phyloP scores from a whole-genome alignment of 2,888 invertebrate genomes.

The Mesorhabditis sp. region DNA sequence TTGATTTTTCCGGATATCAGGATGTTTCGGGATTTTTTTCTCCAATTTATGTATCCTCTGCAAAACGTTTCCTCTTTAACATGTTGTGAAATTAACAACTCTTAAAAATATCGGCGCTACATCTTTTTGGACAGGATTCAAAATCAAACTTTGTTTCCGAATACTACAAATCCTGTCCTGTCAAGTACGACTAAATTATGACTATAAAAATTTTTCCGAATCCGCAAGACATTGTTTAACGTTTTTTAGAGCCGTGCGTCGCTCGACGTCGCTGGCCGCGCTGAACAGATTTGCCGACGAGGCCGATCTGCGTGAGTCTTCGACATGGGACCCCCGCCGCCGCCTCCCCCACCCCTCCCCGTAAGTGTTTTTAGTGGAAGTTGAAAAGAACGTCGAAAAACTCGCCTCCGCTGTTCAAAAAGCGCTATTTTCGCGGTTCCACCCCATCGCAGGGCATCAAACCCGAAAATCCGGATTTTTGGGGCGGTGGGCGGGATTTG shows the following conservation, averaged over 20 bases:
- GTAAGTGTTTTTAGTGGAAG: slow-evolving; percentile 9
- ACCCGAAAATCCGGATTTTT: neutral
- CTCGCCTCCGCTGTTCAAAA: neutral
- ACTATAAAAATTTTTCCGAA: too few relatives aligned
- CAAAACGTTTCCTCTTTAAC: neutral
- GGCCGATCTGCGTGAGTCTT: slow-evolving; percentile 9
- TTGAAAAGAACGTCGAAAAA: neutral
- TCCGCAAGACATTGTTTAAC: neutral
- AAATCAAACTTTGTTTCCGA: too few relatives aligned
- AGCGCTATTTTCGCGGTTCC: neutral
- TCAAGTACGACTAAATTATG: too few relatives aligned
- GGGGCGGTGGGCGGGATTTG: neutral
- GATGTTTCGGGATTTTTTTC: too few relatives aligned
- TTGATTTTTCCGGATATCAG: too few relatives aligned
- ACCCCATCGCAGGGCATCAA: neutral
- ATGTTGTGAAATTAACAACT: slow-evolving; percentile 14
- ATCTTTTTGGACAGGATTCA: too few relatives aligned
- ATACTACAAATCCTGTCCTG: too few relatives aligned
- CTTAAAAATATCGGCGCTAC: too few relatives aligned
- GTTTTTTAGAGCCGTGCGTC: slow-evolving; percentile 27
- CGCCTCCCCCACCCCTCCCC: slow-evolving; percentile 58
- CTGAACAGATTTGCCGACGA: slow-evolving; percentile 17
- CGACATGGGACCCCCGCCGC: slow-evolving; percentile 43
- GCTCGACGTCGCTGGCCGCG: slow-evolving; percentile 24
- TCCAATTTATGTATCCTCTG: too few relatives aligned